phyloP scores from a whole-genome alignment of 1,140 invertebrate genomes.

The Palaemon carinicauda region DNA sequence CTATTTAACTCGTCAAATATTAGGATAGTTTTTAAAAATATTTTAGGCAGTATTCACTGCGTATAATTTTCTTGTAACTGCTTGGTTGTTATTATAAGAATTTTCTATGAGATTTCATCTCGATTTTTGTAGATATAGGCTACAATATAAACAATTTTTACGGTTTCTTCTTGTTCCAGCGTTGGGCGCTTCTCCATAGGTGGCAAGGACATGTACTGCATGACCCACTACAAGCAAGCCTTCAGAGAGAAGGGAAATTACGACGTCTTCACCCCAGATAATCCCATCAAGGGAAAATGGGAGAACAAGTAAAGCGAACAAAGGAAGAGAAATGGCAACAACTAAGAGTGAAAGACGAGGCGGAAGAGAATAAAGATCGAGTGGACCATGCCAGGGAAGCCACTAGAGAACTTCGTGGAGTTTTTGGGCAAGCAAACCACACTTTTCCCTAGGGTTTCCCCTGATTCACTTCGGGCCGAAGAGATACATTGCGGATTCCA shows the following conservation, averaged over 20 bases:
- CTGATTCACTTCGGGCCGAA: too few relatives aligned
- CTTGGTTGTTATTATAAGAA: too few relatives aligned
- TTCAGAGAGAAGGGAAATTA: constrained; percentile 87
- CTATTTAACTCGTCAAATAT: too few relatives aligned
- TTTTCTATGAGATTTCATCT: too few relatives aligned
- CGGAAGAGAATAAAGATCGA: background rate
- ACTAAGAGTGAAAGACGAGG: background rate
- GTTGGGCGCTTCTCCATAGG: constrained; percentile 56
- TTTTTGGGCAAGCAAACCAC: too few relatives aligned
- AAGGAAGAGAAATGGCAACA: background rate
- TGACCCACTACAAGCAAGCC: constrained; percentile 81
- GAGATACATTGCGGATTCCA: too few relatives aligned
- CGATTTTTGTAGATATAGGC: too few relatives aligned
- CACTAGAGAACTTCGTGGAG: background rate
- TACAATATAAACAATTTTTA: too few relatives aligned
- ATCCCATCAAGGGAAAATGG: constrained; percentile 51
- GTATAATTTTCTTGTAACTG: too few relatives aligned
- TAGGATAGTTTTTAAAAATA: too few relatives aligned
- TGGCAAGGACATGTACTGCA: constrained; percentile 79
- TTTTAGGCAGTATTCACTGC: too few relatives aligned
- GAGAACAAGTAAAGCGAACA: constrained; percentile 3
- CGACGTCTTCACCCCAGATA: constrained; percentile 67
- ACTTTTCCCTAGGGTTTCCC: too few relatives aligned
- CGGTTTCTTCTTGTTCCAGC: constrained; percentile 34
- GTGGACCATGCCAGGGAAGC: background rate